Evolutionary conservation across 2,888 invertebrate species (phyloP).

Genomic region (Minunthozetes semirufus): DNA sequence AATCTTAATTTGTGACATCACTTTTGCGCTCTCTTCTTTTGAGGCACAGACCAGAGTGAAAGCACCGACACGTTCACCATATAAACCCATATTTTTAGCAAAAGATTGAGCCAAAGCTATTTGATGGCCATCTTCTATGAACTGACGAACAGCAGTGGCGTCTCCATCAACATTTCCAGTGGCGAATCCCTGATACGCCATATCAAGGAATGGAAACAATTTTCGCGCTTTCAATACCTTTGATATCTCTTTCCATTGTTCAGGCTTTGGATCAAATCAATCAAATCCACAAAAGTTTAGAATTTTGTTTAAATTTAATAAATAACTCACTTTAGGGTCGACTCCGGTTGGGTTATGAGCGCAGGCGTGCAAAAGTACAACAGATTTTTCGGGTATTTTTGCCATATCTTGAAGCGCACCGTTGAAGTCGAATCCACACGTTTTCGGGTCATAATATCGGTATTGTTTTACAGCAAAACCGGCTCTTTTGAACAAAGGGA

Average conservation of each 20-base stretch:
- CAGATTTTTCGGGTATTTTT: slow-evolving; percentile 81
- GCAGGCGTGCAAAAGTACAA: slow-evolving; percentile 89
- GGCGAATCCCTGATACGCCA: slow-evolving; percentile 98
- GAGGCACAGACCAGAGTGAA: slow-evolving; percentile 68
- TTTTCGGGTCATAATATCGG: slow-evolving; percentile 85
- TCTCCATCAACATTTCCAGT: slow-evolving; percentile 75
- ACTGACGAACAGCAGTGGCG: slow-evolving; percentile 77
- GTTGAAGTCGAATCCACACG: slow-evolving; percentile 83
- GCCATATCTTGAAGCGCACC: slow-evolving; percentile 80
- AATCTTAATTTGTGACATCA: slow-evolving; percentile 91
- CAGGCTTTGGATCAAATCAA: slow-evolving; percentile 38
- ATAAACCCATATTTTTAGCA: slow-evolving; percentile 93
- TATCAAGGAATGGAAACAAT: slow-evolving; percentile 88
- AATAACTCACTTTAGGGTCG: slow-evolving; percentile 59
- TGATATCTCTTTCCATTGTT: slow-evolving; percentile 73
- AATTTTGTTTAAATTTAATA: background rate
- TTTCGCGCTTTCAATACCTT: slow-evolving; percentile 66
- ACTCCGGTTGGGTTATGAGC: slow-evolving; percentile 98
- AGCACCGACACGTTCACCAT: slow-evolving; percentile 85
- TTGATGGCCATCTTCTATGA: slow-evolving; percentile 78
- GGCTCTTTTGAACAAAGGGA: slow-evolving; percentile 81
- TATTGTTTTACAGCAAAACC: slow-evolving; percentile 79
- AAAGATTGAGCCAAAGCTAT: slow-evolving; percentile 85
- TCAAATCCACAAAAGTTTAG: background rate
- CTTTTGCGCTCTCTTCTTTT: slow-evolving; percentile 70